These are phyloP conservation scores for Varecia variegata DNA, from an alignment of 2,797 vertebrate genomes.

Conservation along the genomic window DNA sequence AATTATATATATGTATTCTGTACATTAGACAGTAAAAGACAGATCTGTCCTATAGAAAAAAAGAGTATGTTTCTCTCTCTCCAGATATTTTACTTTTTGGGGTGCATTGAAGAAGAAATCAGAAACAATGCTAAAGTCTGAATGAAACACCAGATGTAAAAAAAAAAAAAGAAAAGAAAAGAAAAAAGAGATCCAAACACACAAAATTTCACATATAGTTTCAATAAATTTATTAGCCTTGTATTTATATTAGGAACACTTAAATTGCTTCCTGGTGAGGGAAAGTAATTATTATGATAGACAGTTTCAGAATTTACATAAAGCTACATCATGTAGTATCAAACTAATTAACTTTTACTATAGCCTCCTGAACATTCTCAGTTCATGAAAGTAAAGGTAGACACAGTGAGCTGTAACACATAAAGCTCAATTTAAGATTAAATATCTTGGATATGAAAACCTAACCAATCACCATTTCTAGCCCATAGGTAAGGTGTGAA, in stretches of 20 bases:
- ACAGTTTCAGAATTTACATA: neutral
- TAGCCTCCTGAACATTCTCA: neutral
- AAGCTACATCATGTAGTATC: neutral
- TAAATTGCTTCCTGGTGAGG: neutral
- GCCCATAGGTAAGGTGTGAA: neutral
- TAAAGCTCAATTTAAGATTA: neutral
- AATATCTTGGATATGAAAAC: neutral
- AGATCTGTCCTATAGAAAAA: neutral
- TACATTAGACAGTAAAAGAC: neutral
- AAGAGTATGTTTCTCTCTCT: neutral
- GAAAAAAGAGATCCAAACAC: neutral
- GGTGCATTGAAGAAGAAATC: too few relatives aligned
- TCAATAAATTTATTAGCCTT: neutral
- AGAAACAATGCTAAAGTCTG: neutral
- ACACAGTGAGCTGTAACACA: neutral
- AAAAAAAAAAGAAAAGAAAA: neutral
- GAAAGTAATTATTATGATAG: neutral
- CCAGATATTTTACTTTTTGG: neutral
- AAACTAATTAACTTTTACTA: neutral
- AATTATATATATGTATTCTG: neutral
- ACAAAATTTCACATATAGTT: neutral
- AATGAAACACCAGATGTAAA: neutral
- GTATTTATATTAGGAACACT: neutral
- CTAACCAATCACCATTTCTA: neutral
- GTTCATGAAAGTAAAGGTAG: neutral